phyloP scores from a whole-genome alignment of 2,797 vertebrate species.

The Hemibagrus guttatus region DNA sequence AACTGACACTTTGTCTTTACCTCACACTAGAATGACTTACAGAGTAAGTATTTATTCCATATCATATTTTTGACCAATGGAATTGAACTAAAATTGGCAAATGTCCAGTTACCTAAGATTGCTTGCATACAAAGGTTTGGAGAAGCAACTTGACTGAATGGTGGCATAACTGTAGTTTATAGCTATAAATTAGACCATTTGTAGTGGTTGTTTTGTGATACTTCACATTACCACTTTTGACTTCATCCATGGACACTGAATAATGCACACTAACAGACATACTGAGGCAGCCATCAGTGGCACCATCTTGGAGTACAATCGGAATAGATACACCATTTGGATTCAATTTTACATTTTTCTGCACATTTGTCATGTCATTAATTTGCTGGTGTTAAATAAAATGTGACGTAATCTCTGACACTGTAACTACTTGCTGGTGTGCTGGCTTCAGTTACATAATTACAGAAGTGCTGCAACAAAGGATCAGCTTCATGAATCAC shows the following conservation, averaged over 20 bases:
- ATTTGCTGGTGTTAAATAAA: background rate
- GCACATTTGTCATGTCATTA: background rate
- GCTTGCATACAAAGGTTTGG: background rate
- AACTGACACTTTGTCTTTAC: constrained; percentile 11
- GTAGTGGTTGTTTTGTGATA: background rate
- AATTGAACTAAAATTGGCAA: background rate
- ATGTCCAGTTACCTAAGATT: background rate
- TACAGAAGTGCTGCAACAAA: background rate
- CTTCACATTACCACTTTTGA: background rate
- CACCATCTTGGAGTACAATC: too few species aligned
- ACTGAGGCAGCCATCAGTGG: too few species aligned
- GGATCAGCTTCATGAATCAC: background rate
- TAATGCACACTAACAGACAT: too few species aligned
- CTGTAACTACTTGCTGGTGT: background rate
- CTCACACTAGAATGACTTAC: constrained; percentile 19
- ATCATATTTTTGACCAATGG: background rate
- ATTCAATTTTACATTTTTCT: background rate
- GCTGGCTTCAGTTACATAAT: background rate
- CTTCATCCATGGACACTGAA: background rate
- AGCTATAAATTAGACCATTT: background rate
- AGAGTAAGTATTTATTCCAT: background rate
- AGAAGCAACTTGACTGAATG: background rate
- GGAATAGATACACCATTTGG: background rate
- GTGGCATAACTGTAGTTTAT: background rate
- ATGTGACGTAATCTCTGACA: background rate